Base-by-base conservation (phyloP, 2,888 invertebrate genomes). In the Allophyes oxyacanthae region DNA sequence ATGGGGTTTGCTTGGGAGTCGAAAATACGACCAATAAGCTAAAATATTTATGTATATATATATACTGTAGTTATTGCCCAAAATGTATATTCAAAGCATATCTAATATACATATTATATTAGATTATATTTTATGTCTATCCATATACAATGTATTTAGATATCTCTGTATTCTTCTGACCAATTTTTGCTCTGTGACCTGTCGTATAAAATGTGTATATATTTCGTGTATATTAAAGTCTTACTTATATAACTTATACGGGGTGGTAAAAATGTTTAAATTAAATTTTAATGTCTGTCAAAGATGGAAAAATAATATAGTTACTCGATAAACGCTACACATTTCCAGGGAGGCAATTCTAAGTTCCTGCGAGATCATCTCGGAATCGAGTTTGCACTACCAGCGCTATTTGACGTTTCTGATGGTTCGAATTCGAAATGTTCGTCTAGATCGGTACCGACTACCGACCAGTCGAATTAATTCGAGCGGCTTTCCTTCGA, bases 31-130 rank as follows among this genome's bases (percentile, higher is more conserved):
- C 72, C 52, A 64, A 64, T 61, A 58, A 71, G 60, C 44, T 65
- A 54, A 60, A 56, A 69, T 58, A 53, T 64, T 72, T 78, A 75
- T 72, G 72, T 77, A 53, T 82, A 79, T 72, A 73, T 77, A 53
- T 82, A 79, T 86, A 87, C 84, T 87, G 87, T 87, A 86, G 84
- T 44, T 79, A 81, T 82, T 75, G 71, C 71, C 76, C 82, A 82
- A 76, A 79, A 78, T 70, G 72, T 79, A 76, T 78, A 76, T 81
- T 70, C 71, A 74, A 69, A 69, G 70, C 78, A 83, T 84, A 83
- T 82, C 77, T 77, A 70, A 72, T 59, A 65, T 72, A 65, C 60
- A 64, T 62, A 64, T 59, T 67, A 45, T 63, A 62, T 58, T 58
- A 67, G 38, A 69, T 66, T 70, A 67, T 68, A 69, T 76, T 75